Percentiles rank a stretch among this genome's conserved stretches.
Evolutionary conservation across 2,888 invertebrate species (phyloP).

Genomic region (Nephrocerus scutellatus): DNA sequence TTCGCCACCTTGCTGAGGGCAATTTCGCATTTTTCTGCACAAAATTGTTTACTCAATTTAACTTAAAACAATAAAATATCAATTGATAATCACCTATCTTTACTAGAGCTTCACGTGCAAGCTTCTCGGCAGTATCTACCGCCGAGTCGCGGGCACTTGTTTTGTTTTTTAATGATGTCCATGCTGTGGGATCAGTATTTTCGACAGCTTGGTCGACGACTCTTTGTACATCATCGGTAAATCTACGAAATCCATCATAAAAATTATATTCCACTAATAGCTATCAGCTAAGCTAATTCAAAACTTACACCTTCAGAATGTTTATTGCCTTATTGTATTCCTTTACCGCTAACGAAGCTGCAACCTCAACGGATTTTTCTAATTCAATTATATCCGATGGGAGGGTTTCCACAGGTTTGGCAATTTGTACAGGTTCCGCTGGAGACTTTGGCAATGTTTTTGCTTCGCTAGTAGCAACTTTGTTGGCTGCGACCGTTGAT

Average conservation of each 20-base stretch:
- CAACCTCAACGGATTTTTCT: constrained; percentile 52
- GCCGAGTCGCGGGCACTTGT: constrained; percentile 53
- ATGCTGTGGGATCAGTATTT: constrained; percentile 54
- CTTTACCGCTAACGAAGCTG: constrained; percentile 58
- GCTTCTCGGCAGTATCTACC: constrained; percentile 53
- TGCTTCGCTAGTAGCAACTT: constrained; percentile 6
- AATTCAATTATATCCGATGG: constrained; percentile 50
- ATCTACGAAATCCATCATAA: constrained; percentile 37
- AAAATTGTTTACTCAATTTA: background rate
- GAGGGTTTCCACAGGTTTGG: constrained; percentile 41
- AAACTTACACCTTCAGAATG: constrained; percentile 49
- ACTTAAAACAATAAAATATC: background rate
- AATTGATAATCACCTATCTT: constrained; percentile 49
- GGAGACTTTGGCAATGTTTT: constrained; percentile 5
- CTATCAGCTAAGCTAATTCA: too few species aligned
- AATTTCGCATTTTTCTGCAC: constrained; percentile 39
- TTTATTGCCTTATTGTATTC: constrained; percentile 59
- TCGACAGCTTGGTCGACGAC: constrained; percentile 58
- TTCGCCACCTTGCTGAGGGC: constrained; percentile 38
- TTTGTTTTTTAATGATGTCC: constrained; percentile 54
- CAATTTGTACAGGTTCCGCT: constrained; percentile 22
- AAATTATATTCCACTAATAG: too few species aligned
- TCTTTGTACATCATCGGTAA: constrained; percentile 49
- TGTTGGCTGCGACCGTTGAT: background rate
- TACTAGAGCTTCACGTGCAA: constrained; percentile 53